These are phyloP conservation scores for Falcaria lacertinaria DNA, from an alignment of 2,888 invertebrate species.

Conservation along the genomic window DNA sequence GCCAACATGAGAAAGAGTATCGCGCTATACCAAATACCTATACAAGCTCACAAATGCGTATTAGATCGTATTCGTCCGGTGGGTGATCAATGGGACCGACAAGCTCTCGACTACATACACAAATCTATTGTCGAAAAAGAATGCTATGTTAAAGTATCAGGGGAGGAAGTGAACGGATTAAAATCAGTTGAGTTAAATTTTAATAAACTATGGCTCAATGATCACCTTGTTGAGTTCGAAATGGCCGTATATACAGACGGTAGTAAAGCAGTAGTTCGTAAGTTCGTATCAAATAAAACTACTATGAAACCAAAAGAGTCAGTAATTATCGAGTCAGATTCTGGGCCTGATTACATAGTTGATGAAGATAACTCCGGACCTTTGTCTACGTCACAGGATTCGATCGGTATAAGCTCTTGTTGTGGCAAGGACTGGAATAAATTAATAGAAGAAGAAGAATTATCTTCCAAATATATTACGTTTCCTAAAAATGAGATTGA, in stretches of 20 bases:
- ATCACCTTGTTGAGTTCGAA: slow-evolving; percentile 68
- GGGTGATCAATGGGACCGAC: slow-evolving; percentile 62
- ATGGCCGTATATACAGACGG: slow-evolving; percentile 59
- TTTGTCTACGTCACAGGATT: slow-evolving; percentile 28
- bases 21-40: slow-evolving; percentile 82
- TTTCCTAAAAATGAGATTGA: slow-evolving; percentile 32
- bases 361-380: slow-evolving; percentile 30
- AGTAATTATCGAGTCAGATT: slow-evolving; percentile 31
- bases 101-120: slow-evolving; percentile 82
- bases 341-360: slow-evolving; percentile 54
- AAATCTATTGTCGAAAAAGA: slow-evolving; percentile 77
- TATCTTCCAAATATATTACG: slow-evolving; percentile 28
- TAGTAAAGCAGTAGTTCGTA: slow-evolving; percentile 42
- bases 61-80: slow-evolving; percentile 62
- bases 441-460: slow-evolving; percentile 44
- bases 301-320: slow-evolving; percentile 13
- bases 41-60: slow-evolving; percentile 81
- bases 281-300: slow-evolving; percentile 28
- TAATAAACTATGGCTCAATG: slow-evolving; percentile 62
- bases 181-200: slow-evolving; percentile 56
- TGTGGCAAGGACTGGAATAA: slow-evolving; percentile 51
- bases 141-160: slow-evolving; percentile 69
- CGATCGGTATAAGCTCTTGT: slow-evolving; percentile 30
- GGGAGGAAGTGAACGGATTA: slow-evolving; percentile 45
- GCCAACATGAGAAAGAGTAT: slow-evolving; percentile 81